A percentile compares a stretch with the other conserved stretches of the same genome.
These are phyloP conservation scores for Aegotheles bennettii DNA, from an alignment of 2,113 vertebrate genomes.

Conservation along the genomic window DNA sequence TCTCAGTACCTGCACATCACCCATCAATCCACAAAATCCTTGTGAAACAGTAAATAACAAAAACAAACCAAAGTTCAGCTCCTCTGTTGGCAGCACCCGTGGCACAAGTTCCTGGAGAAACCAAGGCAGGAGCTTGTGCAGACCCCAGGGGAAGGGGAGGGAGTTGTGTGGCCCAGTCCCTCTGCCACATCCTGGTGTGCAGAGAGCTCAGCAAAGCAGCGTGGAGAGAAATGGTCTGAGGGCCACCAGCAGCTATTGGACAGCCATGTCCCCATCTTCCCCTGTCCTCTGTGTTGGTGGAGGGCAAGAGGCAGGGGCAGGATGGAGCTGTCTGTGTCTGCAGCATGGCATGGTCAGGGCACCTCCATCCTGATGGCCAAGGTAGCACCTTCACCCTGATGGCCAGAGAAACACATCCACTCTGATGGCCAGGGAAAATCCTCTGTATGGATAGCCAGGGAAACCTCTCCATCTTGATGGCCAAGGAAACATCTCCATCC, in stretches of 20 bases:
- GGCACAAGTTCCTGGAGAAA: not conserved
- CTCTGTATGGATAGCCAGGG: no score
- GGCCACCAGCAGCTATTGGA: fast-evolving
- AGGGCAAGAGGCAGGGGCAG: not conserved
- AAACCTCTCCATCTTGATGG: not conserved
- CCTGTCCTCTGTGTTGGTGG: not conserved
- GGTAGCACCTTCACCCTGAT: not conserved
- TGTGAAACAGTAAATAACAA: not conserved
- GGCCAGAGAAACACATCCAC: no score
- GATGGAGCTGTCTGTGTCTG: not conserved
- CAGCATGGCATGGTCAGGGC: not conserved
- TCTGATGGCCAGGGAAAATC: no score
- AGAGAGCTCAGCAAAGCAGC: not conserved
- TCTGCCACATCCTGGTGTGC: not conserved
- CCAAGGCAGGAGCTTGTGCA: not conserved
- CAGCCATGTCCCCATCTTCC: not conserved
- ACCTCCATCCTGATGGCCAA: no score
- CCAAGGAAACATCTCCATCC: not conserved
- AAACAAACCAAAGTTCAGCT: fast-evolving
- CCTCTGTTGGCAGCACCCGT: not conserved
- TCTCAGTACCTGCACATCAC: not conserved
- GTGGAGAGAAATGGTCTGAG: not conserved
- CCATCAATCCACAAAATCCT: not conserved
- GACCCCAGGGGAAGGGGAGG: not conserved
- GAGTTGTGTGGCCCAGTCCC: not conserved